These are phyloP conservation scores for Tetramorium simillimum DNA, from an alignment of 1,140 invertebrate genomes.

Conservation along the genomic window DNA sequence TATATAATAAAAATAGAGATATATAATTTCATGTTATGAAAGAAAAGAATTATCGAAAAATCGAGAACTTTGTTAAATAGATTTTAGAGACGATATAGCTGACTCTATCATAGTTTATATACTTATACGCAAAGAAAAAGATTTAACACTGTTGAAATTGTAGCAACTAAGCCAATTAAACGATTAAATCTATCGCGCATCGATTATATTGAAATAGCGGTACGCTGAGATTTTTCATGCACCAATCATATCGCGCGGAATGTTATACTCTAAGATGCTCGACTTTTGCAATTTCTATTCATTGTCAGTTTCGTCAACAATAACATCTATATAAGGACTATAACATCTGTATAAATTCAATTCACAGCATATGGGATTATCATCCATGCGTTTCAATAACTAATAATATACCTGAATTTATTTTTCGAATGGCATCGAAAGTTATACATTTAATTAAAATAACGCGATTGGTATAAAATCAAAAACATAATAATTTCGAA, in stretches of 20 bases:
- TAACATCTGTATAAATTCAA: neutral
- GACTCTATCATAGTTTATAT: conserved; percentile 83
- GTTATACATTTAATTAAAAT: neutral
- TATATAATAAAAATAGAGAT: conserved; percentile 8
- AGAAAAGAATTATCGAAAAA: conserved; percentile 64
- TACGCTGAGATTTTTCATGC: conserved; percentile 52
- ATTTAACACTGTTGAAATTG: conserved; percentile 76
- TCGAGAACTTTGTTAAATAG: conserved; percentile 80
- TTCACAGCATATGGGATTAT: neutral
- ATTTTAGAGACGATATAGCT: conserved; percentile 82
- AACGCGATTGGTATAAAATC: neutral
- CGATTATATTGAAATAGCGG: conserved; percentile 43
- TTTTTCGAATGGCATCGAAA: conserved; percentile 11
- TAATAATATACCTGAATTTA: neutral
- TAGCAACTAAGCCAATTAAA: conserved; percentile 57
- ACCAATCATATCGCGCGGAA: conserved; percentile 43
- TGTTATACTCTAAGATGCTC: conserved; percentile 41
- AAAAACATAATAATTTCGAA: neutral
- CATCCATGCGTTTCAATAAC: conserved; percentile 26
- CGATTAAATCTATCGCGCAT: conserved; percentile 54
- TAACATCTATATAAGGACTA: too few species aligned
- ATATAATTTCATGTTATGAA: conserved; percentile 67
- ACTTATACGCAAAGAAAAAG: conserved; percentile 76
- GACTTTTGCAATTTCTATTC: conserved; percentile 54
- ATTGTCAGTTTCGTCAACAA: neutral